Evolutionary conservation across 2,113 vertebrate genomes (phyloP), one percentile per base, ranked within the genome.

Genomic region (Haemorhous mexicanus): DNA sequence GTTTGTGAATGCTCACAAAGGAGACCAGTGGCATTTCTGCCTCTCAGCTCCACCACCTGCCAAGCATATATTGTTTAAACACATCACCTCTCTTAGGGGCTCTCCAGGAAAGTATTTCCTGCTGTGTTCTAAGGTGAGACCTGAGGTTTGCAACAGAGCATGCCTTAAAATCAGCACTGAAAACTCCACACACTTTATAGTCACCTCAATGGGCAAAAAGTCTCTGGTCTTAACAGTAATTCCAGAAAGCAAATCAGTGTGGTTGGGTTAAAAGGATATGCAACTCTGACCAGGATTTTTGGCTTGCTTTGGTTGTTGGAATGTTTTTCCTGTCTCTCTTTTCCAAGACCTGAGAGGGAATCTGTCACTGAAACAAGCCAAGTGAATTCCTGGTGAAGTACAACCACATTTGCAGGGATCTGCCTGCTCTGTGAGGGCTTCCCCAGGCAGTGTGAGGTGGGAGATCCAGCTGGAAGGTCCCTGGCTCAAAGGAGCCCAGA

Each of bases 371-470:
- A 30, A 39, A 41, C 9, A 30, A 78, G 50, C 2, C 1, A 84
- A 33, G 28, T 13, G 50, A 80, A 61, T 28, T 62, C 37, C 53
- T 20, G 26, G n/a, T 19, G 43, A 90, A 74, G 37, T 0, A 10
- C 39, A 33, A 27, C 6, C 3, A 0, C 0, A 0, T 39, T 47
- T 27, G 41, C n/a, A 67, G 22, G 56, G 59, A 56, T 35, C 32
- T 52, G 37, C 13, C 68, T 53, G 59, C 66, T 53, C 50, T 21
- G 37, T 21, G 41, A 28, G 63, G 80, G 33, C 20, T 62, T 58
- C 68, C 70, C n/a, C 4, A 9, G 30, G 37, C 46, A 73, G 67
- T 1, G 1, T 2, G 23, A 52, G 17, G 28, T 32, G 74, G 33
- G 47, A 84, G 61, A 85, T 15, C n/a, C 85, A 83, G 14, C 32